These are phyloP conservation scores for Larimichthys crocea DNA, from an alignment of 2,113 vertebrate genomes.

Conservation along the genomic window DNA sequence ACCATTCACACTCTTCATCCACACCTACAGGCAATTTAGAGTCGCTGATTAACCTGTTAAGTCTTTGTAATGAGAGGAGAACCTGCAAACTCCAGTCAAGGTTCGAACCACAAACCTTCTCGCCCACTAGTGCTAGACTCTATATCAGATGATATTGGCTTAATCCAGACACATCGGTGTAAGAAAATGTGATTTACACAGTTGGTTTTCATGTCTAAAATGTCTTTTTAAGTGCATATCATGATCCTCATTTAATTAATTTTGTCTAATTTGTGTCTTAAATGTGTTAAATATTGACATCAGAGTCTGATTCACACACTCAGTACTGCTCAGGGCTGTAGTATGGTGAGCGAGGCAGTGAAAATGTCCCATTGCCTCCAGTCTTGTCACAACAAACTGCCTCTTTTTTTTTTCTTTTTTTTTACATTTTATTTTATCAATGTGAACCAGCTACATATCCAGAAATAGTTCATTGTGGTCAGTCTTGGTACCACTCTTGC, in stretches of 20 bases:
- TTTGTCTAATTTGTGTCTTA: too few relatives aligned
- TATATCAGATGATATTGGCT: background rate
- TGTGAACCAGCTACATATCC: constrained; percentile 25
- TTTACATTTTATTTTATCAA: constrained; percentile 11
- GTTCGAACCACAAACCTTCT: too few relatives aligned
- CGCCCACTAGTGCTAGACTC: too few relatives aligned
- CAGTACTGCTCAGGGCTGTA: background rate
- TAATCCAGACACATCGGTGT: background rate
- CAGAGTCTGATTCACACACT: background rate
- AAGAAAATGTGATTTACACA: too few relatives aligned
- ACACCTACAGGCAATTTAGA: too few relatives aligned
- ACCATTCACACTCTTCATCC: too few relatives aligned
- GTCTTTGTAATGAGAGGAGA: too few relatives aligned
- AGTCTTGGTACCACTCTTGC: constrained; percentile 61
- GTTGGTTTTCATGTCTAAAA: background rate
- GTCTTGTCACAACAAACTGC: constrained; percentile 18
- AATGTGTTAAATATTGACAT: background rate
- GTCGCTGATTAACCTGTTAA: too few relatives aligned
- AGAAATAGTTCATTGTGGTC: constrained; percentile 69
- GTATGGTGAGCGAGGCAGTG: background rate
- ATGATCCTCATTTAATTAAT: too few relatives aligned
- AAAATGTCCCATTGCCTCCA: background rate
- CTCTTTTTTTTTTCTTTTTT: too few relatives aligned
- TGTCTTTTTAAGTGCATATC: too few relatives aligned
- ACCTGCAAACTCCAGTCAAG: too few relatives aligned